phyloP scores from a whole-genome alignment of 2,113 vertebrate species.

The Corydoras sp. region DNA sequence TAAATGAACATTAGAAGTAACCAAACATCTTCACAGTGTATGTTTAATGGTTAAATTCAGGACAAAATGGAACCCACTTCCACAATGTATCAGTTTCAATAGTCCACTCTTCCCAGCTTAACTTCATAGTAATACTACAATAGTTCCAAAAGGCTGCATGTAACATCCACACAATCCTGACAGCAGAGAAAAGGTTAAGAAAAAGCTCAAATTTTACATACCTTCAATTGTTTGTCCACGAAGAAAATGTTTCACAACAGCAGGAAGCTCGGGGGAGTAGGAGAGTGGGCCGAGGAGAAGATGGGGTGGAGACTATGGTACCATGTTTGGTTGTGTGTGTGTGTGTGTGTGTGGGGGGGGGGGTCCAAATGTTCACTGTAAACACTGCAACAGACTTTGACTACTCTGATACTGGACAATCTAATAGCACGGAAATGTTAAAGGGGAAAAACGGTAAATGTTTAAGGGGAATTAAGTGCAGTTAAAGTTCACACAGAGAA shows the following conservation, averaged over 20 bases:
- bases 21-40: too few species aligned
- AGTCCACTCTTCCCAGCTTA: neutral
- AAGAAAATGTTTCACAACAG: constrained; percentile 26
- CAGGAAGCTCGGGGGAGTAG: neutral
- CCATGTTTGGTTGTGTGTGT: neutral
- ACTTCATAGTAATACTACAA: neutral
- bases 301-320: constrained; percentile 24
- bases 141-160: neutral
- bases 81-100: neutral
- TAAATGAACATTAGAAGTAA: too few species aligned
- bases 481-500: neutral
- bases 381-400: neutral
- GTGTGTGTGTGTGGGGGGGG: neutral
- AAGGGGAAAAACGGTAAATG: neutral
- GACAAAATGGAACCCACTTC: neutral
- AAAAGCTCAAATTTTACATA: constrained; percentile 7
- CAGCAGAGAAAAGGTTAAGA: neutral
- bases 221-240: neutral
- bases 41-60: too few species aligned
- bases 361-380: constrained; percentile 27
- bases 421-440: neutral
- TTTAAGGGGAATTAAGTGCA: neutral
- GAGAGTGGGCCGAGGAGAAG: neutral
- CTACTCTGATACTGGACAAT: neutral
- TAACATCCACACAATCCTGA: neutral